Evolutionary conservation across 2,888 invertebrate species (phyloP), one percentile per base, ranked within the genome.

Genomic region (Hypomecis atomaria): DNA sequence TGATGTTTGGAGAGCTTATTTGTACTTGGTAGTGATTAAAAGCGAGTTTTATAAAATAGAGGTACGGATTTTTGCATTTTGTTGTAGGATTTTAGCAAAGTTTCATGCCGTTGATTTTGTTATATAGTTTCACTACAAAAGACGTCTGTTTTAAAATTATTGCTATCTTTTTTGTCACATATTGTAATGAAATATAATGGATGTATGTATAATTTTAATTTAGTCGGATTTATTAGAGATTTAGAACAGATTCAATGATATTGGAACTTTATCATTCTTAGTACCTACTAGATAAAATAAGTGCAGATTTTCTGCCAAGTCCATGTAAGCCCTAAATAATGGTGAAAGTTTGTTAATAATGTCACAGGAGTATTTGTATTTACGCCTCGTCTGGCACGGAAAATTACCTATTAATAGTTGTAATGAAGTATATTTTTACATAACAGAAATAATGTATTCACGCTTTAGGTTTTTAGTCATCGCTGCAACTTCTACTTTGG

Each of bases 301-400:
- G 7, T 52, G 52, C 52, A 52, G 52, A 23, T 62, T 66, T 59
- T 40, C 53, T 49, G 47, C 65, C 62, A 52, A 59, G 65, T 65
- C 57, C 62, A 66, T 47, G 11, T 54, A 59, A 64, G 56, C 55
- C 62, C 52, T 78, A 77, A 83, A 83, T 78, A 78, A 77, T 78
- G 83, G 78, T 82, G 79, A 77, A 81, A 82, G 83, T 85, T 82
- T 78, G 77, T 67, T 75, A 72, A 77, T 82, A 79, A 83, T 49
- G 38, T 45, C 83, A 80, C 79, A 75, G 84, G 84, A 83, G 68
- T 83, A 36, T 86, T 85, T 79, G 72, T 81, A 75, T 81, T 78
- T 73, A 78, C 79, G 58, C 52, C 66, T 38, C 1, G 42, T 59
- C 64, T 64, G 64, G 59, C 42, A 60, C 45, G 47, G 62, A 60